phyloP scores from a whole-genome alignment of 30 jellyfish, hydroid and myxozoan genomes.

The Rhopilema esculentum region DNA sequence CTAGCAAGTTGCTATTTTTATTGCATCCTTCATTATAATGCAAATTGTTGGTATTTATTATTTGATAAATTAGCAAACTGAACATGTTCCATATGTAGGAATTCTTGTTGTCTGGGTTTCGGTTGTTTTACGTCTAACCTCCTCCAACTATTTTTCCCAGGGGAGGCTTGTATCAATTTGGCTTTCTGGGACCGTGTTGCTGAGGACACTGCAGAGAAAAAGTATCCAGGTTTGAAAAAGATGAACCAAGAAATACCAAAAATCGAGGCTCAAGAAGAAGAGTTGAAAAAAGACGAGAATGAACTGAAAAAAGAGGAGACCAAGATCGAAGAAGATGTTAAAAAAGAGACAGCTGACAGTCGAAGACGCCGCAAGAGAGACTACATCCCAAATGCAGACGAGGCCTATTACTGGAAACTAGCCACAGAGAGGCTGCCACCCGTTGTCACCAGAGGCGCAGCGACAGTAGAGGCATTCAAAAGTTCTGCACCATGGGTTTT shows the following conservation, averaged over 20 bases:
- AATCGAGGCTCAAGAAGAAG: conserved; percentile 61
- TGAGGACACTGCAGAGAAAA: conserved; percentile 42
- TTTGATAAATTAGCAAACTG: too few species aligned
- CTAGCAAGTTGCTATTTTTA: too few species aligned
- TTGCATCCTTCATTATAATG: too few species aligned
- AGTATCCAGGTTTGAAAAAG: conserved; percentile 72
- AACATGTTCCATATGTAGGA: too few species aligned
- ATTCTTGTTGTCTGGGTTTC: too few species aligned
- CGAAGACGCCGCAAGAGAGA: conserved; percentile 20
- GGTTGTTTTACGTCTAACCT: too few species aligned
- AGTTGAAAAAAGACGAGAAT: conserved; percentile 33
- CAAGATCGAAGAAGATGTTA: conserved; percentile 41
- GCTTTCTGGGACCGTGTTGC: conserved; percentile 57
- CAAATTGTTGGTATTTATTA: too few species aligned
- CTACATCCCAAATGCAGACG: conserved; percentile 60
- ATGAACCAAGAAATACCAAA: conserved; percentile 50
- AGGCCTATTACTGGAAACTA: conserved; percentile 25
- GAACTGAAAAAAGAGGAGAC: conserved; percentile 43
- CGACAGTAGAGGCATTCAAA: conserved; percentile 48
- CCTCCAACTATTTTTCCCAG: not conserved
- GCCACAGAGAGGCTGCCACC: conserved; percentile 69
- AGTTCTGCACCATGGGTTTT: conserved; percentile 75
- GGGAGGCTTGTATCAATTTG: conserved; percentile 59
- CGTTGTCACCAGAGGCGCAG: conserved; percentile 68
- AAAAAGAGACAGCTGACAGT: conserved; percentile 12